Percentiles rank a stretch among this genome's conserved stretches.
phyloP scores from a whole-genome alignment of 2,113 vertebrate species.

The Corvus moneduloides region DNA sequence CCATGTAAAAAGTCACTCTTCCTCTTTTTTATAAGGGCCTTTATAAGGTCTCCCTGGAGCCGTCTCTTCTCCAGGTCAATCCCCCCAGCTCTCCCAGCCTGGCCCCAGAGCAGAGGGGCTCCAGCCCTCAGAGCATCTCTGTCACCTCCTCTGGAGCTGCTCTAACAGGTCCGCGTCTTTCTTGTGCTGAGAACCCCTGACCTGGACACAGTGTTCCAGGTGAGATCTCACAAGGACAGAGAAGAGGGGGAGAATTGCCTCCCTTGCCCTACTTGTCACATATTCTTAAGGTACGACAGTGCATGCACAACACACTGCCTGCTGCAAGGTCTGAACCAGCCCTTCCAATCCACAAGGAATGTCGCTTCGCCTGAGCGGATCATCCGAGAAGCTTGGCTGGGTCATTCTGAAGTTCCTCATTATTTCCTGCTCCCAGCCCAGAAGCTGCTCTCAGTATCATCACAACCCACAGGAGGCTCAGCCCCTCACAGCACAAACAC shows the following conservation, averaged over 20 bases:
- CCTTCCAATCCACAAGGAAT: neutral
- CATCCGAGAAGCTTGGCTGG: neutral
- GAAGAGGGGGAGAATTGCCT: neutral
- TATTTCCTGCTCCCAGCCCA: neutral
- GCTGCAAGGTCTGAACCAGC: neutral
- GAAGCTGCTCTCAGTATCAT: neutral
- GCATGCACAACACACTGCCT: neutral
- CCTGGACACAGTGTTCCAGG: neutral
- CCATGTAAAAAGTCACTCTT: neutral
- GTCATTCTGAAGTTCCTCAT: neutral
- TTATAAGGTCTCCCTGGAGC: neutral
- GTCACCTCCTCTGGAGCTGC: neutral
- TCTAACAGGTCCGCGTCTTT: neutral
- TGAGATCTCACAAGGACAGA: neutral
- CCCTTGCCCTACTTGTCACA: neutral
- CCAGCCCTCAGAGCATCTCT: neutral
- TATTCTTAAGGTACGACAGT: neutral
- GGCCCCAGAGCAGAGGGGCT: neutral
- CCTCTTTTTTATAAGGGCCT: neutral
- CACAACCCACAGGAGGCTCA: neutral
- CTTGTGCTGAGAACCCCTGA: neutral
- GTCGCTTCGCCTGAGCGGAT: fast-evolving
- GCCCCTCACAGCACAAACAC: neutral
- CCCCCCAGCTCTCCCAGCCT: neutral
- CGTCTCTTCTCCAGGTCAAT: neutral